Evolutionary conservation across 1,140 invertebrate species (phyloP), one percentile per base, ranked within the genome.

Genomic region (Aphelinus atriplicis): DNA sequence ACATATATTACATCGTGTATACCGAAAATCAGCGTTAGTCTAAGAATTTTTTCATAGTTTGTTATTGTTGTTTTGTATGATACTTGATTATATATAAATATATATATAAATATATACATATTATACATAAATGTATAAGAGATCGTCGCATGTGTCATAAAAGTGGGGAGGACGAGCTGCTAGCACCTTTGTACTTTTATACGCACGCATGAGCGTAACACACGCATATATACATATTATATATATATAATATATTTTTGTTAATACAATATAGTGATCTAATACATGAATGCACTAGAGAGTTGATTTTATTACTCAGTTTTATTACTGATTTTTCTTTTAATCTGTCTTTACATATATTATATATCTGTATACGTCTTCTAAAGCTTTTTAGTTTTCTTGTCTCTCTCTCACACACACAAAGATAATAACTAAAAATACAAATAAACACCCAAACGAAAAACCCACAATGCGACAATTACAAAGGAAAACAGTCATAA

Each of bases 51-150:
- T 84, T 83, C 81, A 85, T 86, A 86, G 82, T 87, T 86, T 85
- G 81, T 86, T 86, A 85, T 85, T 83, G 83, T 87, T 87, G 83
- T 85, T 84, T 85, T 84, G 81, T 85, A 84, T 83, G 79, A 84
- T 82, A 82, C 81, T 83, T 85, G 79, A 84, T 81, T 84, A 83
- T 71, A 78, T 78, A 74, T 78, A 76, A 73, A 81, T 80, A 81
- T 80, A 79, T 76, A 75, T 71, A 67, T 73, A 66, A 65, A 79
- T 71, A 78, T 43, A 63, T 43, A 70, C 26, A 75, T 64, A 63
- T 55, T 74, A 73, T 68, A 62, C 68, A 78, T 56, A 66, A 58
- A 26, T 57, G 45, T 46, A 73, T 66, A 60, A 69, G 67, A 63
- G 51, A 58, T 71, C 68, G 68, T 71, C 62, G 62, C 60, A 75